Percentiles rank a stretch among this genome's conserved stretches.
These are phyloP conservation scores for Rhabdomys dilectus DNA, from an alignment of 2,113 vertebrate genomes.

Conservation along the genomic window DNA sequence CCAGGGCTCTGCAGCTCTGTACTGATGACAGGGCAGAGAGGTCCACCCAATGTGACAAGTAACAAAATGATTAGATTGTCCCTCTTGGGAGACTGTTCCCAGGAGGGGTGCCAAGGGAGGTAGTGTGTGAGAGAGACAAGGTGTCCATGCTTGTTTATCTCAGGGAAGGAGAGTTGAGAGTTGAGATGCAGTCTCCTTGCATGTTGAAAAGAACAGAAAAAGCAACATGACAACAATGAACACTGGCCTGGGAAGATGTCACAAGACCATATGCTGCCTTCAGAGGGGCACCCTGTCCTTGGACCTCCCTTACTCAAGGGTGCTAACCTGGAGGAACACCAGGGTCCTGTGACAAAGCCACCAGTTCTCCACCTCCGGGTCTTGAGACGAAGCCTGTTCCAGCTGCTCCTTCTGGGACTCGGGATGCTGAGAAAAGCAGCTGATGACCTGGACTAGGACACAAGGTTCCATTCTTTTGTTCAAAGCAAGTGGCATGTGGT, in stretches of 20 bases:
- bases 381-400: not conserved
- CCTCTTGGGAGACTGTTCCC: not conserved
- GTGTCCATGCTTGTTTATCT: constrained; percentile 55
- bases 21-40: not conserved
- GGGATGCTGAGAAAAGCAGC: not conserved
- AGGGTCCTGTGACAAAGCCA: not conserved
- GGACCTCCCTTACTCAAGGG: not conserved
- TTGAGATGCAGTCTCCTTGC: not conserved
- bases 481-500: accelerated
- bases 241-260: constrained; percentile 15
- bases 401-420: not conserved
- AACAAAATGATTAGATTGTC: not conserved
- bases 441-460: not conserved
- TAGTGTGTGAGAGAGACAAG: constrained; percentile 61
- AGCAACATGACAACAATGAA: constrained; percentile 14
- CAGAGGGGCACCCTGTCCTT: not conserved
- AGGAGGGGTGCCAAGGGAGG: not conserved
- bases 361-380: accelerated
- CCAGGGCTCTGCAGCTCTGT: not conserved
- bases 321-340: not conserved
- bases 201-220: constrained; percentile 7
- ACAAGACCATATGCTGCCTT: not conserved
- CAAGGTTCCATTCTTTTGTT: not conserved
- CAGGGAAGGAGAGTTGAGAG: not conserved
- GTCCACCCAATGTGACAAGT: not conserved